phyloP scores from a whole-genome alignment of 2,797 vertebrate genomes.

The Octomys mimax region DNA sequence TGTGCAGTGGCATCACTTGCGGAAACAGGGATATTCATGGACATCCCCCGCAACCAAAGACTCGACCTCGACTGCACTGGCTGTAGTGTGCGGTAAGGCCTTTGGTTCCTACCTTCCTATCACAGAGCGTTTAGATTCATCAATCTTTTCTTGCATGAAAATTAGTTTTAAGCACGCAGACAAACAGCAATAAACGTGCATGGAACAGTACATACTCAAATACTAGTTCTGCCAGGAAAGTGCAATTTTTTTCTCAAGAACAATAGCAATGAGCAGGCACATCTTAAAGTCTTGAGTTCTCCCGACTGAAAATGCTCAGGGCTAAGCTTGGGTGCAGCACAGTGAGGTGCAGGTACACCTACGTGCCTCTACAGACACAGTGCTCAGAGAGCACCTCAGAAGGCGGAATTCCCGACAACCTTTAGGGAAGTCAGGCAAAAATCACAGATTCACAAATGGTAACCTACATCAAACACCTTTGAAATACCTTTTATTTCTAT shows the following conservation, averaged over 20 bases:
- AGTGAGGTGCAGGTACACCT: neutral
- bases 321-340: neutral
- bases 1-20: neutral
- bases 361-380: neutral
- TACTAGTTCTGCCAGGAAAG: neutral
- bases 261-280: neutral
- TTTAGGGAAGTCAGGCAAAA: constrained; percentile 48
- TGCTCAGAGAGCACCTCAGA: constrained; percentile 1
- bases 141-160: neutral
- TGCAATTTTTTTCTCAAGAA: neutral
- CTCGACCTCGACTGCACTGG: neutral
- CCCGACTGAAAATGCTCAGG: neutral
- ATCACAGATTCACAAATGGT: constrained; percentile 49
- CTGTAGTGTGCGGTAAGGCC: neutral
- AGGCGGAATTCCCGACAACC: constrained; percentile 16
- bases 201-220: neutral
- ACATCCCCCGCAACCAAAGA: neutral
- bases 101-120: neutral
- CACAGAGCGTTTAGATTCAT: constrained; percentile 38
- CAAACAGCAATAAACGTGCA: neutral
- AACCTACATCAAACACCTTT: constrained; percentile 57
- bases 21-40: neutral
- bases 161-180: neutral
- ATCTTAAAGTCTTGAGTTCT: constrained; percentile 47
- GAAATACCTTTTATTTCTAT: constrained; percentile 67